phyloP scores from a whole-genome alignment of 2,888 invertebrate genomes.

The Syrphus vitripennis region DNA sequence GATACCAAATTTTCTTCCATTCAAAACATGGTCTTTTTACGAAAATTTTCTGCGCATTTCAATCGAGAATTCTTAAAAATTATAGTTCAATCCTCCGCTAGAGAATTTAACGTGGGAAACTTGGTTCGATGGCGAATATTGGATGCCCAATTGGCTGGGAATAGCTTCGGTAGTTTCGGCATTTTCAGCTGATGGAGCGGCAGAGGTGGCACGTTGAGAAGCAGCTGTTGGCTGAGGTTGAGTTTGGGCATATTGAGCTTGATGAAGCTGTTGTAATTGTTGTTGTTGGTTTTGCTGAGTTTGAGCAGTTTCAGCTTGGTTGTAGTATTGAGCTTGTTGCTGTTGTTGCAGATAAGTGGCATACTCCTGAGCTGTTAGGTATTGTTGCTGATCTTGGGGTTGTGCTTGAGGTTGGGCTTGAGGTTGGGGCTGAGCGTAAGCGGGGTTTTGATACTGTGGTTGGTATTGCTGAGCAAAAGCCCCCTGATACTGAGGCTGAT shows the following conservation, averaged over 20 bases:
- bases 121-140: conserved; percentile 81
- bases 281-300: conserved; percentile 69
- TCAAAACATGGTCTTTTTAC: background rate
- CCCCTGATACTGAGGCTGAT: conserved; percentile 72
- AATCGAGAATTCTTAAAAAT: conserved; percentile 73
- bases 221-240: conserved; percentile 72
- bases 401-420: conserved; percentile 40
- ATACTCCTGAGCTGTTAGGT: conserved; percentile 77
- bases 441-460: conserved; percentile 52
- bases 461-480: conserved; percentile 48
- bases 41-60: background rate
- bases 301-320: conserved; percentile 65
- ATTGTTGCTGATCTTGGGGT: conserved; percentile 76
- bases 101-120: conserved; percentile 82
- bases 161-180: conserved; percentile 30
- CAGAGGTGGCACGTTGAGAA: conserved; percentile 71
- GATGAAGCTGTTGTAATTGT: conserved; percentile 21
- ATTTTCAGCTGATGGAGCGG: conserved; percentile 49
- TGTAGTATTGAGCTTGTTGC: conserved; percentile 75
- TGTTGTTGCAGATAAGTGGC: conserved; percentile 77
- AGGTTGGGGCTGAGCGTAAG: conserved; percentile 55
- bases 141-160: conserved; percentile 76
- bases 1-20: conserved; percentile 1
- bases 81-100: conserved; percentile 79
- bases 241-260: conserved; percentile 70